Conservation (phyloP, 2,888 invertebrate genomes). For the Ditula angustiorana region DNA sequence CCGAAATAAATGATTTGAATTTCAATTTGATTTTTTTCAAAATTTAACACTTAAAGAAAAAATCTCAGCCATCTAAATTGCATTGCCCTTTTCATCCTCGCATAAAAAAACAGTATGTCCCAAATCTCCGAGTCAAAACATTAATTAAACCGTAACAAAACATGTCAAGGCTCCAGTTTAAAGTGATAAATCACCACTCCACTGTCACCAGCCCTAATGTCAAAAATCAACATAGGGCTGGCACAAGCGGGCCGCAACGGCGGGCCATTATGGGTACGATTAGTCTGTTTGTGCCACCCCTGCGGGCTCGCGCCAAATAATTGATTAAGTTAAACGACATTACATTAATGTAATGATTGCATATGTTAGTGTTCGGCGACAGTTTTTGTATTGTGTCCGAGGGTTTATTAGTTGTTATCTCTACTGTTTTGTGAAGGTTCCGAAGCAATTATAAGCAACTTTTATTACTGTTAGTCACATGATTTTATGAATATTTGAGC, state of each 20-base stretch:
- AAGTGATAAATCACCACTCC: constrained; percentile 69
- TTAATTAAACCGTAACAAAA: constrained; percentile 50
- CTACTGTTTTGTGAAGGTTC: background rate
- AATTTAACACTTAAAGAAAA: background rate
- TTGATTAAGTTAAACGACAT: constrained; percentile 81
- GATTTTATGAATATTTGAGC: background rate
- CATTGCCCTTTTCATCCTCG: constrained; percentile 6
- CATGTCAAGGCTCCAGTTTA: constrained; percentile 59
- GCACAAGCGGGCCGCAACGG: constrained; percentile 51
- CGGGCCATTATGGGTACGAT: constrained; percentile 71
- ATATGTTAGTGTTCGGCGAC: constrained; percentile 70
- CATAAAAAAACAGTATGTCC: constrained; percentile 22
- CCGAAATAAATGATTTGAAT: no score
- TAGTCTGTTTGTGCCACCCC: constrained; percentile 74
- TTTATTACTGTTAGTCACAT: constrained; percentile 9
- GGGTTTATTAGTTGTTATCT: constrained; percentile 11
- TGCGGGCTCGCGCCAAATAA: constrained; percentile 55
- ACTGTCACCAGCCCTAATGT: constrained; percentile 64
- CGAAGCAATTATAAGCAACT: constrained; percentile 2
- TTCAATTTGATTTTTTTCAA: background rate
- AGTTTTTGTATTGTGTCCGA: constrained; percentile 40
- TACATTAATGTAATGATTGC: constrained; percentile 78
- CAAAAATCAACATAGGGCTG: constrained; percentile 71
- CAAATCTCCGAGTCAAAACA: constrained; percentile 22
- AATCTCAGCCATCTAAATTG: background rate